Evolutionary conservation across 35 echinoderm and acorn worm genomes (phyloP), one percentile per base, ranked within the genome.

Genomic region (Apostichopus japonicus): DNA sequence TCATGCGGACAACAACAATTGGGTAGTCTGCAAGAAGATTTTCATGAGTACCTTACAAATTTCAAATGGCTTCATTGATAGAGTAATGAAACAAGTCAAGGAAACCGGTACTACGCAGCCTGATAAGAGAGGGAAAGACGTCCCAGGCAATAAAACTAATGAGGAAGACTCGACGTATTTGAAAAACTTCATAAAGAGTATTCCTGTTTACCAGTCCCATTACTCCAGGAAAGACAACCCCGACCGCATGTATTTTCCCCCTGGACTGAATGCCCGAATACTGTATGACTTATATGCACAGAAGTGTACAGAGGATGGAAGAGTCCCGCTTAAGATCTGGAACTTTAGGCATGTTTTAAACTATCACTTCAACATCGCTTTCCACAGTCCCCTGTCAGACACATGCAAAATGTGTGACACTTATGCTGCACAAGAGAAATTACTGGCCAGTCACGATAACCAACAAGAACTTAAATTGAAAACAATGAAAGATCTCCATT

Each of bases 301-400:
- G 17, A 78, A 9, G 77, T 78, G 77, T 78, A 78, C 21, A 13
- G 21, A 78, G 76, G 76, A 78, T 13, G 77, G 77, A 17, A 78
- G 27, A 44, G 21, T 24, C 21, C 21, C 77, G 5, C 77, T 78
- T 24, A 9, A 78, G 77, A 78, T 78, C 21, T 78, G 77, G 77
- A 78, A 13, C 10, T 78, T 78, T 78, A 78, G 77, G 77, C 15
- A 78, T 9, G 8, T 23, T 17, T 10, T 78, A 17, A 78, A 78
- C 21, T 78, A 24, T 78, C 5, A 78, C 77, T 78, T 78, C 77
- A 78, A 78, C 10, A 78, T 78, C 21, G 77, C 21, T 78, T 78
- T 78, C 77, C 77, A 78, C 77, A 78, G 77, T 17, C 77, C 77
- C 77, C 27, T 78, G 77, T 78, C 77, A 23, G 77, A 78, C 77